A percentile compares a stretch with the other conserved stretches of the same genome.
Evolutionary conservation across 2,888 invertebrate genomes (phyloP).

Genomic region (Macrophya alboannulata): DNA sequence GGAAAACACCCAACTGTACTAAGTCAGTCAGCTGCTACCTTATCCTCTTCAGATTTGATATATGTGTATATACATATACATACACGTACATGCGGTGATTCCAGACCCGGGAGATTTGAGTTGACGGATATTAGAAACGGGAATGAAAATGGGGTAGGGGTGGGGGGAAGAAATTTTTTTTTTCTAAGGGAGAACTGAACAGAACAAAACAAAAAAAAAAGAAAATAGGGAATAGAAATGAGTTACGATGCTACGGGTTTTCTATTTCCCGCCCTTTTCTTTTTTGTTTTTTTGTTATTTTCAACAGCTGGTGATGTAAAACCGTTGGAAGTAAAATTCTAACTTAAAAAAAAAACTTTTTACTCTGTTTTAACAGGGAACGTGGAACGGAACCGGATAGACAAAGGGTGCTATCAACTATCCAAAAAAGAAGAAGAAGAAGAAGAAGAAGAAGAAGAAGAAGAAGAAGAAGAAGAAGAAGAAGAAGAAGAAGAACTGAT

Average conservation of each 20-base stretch:
- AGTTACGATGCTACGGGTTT: neutral
- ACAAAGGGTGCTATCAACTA: neutral
- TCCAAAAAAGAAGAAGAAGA: conserved; percentile 40
- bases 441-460: conserved; percentile 53
- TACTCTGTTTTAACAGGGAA: neutral
- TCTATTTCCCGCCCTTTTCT: neutral
- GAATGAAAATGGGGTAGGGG: conserved; percentile 17
- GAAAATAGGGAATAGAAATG: neutral
- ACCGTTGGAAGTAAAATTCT: neutral
- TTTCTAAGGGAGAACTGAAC: neutral
- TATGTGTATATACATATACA: neutral
- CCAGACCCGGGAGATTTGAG: neutral
- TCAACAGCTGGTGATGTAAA: neutral
- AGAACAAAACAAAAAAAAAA: neutral
- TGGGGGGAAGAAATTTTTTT: neutral
- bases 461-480: conserved; percentile 59
- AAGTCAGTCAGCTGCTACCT: conserved; percentile 75
- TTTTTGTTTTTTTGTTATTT: conserved; percentile 5
- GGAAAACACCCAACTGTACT: conserved; percentile 2
- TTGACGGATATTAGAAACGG: conserved; percentile 29
- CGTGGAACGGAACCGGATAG: neutral
- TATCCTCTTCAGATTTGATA: conserved; percentile 59
- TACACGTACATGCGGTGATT: no score
- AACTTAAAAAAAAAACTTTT: neutral
- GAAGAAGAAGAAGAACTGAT: conserved; percentile 65